Conservation (phyloP, 2,797 vertebrate species). For the Onychomys torridus region DNA sequence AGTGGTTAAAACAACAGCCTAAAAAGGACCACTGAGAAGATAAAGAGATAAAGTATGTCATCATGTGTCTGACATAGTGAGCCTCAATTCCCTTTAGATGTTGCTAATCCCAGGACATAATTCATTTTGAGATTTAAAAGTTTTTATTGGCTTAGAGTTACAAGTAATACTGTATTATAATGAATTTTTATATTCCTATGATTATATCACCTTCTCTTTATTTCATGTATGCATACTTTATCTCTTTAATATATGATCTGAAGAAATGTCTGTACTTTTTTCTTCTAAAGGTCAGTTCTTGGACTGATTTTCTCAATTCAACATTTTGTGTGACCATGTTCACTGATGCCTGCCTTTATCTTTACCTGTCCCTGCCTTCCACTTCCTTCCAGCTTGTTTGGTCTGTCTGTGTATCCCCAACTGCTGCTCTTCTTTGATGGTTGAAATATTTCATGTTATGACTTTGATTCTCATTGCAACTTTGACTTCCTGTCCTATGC, state of each 20-base stretch:
- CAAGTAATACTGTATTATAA: not conserved
- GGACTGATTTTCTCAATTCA: conserved; percentile 48
- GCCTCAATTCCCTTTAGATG: not conserved
- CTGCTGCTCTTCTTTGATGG: conserved; percentile 55
- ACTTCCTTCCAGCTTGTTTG: not conserved
- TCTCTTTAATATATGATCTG: conserved; percentile 58
- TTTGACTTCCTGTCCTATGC: conserved; percentile 57
- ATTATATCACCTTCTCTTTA: conserved; percentile 24
- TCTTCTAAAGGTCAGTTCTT: conserved; percentile 43
- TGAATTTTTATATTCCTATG: not conserved
- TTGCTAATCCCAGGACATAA: not conserved
- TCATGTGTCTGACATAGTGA: not conserved
- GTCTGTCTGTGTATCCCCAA: conserved; percentile 5
- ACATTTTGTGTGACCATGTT: not conserved
- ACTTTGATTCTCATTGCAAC: conserved; percentile 69
- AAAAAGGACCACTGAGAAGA: not conserved
- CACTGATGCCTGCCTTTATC: conserved; percentile 24
- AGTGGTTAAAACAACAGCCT: not conserved
- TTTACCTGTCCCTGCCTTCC: conserved; percentile 23
- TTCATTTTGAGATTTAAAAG: not conserved
- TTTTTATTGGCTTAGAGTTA: not conserved
- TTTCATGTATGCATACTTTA: conserved; percentile 53
- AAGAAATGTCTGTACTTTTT: conserved; percentile 21
- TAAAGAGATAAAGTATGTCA: conserved; percentile 45
- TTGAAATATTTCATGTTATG: conserved; percentile 55